Base-by-base conservation (phyloP, 2,888 invertebrate species). In the Thelaira solivaga region DNA sequence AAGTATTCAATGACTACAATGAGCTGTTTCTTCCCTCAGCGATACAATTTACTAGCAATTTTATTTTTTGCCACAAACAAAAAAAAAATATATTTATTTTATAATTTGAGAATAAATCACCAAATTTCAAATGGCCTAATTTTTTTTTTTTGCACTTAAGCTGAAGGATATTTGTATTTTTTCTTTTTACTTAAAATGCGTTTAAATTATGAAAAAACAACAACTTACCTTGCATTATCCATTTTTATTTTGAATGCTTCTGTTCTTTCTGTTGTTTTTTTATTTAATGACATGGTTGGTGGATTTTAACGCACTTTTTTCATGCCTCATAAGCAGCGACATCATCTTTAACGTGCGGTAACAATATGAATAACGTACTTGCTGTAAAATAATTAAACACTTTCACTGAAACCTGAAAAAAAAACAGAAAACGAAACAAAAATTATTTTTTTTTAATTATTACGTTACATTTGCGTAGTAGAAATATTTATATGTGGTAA, bases 221-320 rank as follows among this genome's bases (percentile, higher is more conserved):
- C 4, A 2, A 39, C 18, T 49, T 29, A 39, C 39, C 11, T 62
- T 65, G 10, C 7, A 41, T 36, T 43, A 16, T 16, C 13, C 13
- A 31, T 59, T 61, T 62, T 36, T 11, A 39, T 13, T 39, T 39
- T 39, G n/a, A n/a, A n/a, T n/a, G n/a, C n/a, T n/a, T n/a, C n/a
- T n/a, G n/a, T n/a, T n/a, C n/a, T n/a, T n/a, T n/a, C n/a, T n/a
- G n/a, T 13, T 11, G 10, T 31, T 18, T 11, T 22, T 20, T 31
- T 18, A n/a, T 4, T 29, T 41, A 45, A 53, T 45, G 53, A 62
- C 71, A 72, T 45, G 71, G 26, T 62, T 74, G 51, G 51, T 11
- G 43, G 51, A 65, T 51, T 61, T 22, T 7, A 62, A 67, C 74
- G 65, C 67, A 74, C 67, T 36, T 51, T 51, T 74, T 61, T 67